Conservation (phyloP, 2,113 vertebrate species). For the Forbesichthys papilliferus region DNA sequence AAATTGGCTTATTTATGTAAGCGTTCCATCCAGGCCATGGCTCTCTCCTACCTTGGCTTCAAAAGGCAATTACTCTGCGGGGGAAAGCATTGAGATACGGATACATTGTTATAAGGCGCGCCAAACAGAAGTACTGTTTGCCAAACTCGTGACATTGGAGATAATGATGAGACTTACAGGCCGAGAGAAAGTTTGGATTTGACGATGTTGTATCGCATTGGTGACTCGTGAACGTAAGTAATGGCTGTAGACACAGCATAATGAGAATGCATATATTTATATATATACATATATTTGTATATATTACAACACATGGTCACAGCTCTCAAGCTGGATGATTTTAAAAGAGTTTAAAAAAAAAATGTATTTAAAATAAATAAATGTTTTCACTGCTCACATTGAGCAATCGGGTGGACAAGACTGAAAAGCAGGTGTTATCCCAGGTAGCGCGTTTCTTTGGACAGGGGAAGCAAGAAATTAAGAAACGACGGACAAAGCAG, state of each 20-base stretch:
- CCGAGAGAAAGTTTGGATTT: conserved; percentile 35
- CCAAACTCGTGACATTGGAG: conserved; percentile 37
- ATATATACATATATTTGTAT: too few relatives aligned
- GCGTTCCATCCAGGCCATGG: conserved; percentile 40
- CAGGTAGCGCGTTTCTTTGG: too few relatives aligned
- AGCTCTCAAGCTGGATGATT: too few relatives aligned
- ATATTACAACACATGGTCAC: neutral
- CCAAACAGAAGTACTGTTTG: conserved; percentile 35
- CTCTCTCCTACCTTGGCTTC: conserved; percentile 41
- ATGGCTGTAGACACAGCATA: neutral
- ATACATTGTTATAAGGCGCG: conserved; percentile 47
- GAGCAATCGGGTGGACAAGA: too few relatives aligned
- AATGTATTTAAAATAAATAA: too few relatives aligned
- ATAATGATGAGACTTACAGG: conserved; percentile 54
- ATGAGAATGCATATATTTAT: conserved; percentile 1
- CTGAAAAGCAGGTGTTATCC: too few relatives aligned
- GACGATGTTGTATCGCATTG: conserved; percentile 12
- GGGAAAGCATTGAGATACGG: conserved; percentile 19
- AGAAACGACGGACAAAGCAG: too few relatives aligned
- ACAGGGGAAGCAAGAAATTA: too few relatives aligned
- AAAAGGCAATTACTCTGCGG: conserved; percentile 42
- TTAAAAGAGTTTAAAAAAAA: too few relatives aligned
- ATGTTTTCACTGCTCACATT: too few relatives aligned
- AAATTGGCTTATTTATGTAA: conserved; percentile 69
- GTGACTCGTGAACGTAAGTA: conserved; percentile 24